These are phyloP conservation scores for Sebastes matsubarae DNA, from an alignment of 2,797 vertebrate species.

Conservation along the genomic window DNA sequence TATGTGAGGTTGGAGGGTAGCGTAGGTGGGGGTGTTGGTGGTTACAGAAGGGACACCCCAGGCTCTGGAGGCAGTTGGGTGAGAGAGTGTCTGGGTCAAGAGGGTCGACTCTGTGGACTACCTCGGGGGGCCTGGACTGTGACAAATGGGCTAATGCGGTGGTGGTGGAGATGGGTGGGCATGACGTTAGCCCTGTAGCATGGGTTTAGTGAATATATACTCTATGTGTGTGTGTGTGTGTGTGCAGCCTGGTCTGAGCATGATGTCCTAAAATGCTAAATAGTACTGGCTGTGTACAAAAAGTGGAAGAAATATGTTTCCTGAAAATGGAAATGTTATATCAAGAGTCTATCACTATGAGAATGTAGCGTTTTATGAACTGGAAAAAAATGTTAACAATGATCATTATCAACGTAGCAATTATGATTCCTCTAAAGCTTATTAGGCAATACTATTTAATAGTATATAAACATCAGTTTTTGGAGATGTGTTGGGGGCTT, in stretches of 20 bases:
- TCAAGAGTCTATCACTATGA: neutral
- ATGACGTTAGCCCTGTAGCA: conserved; percentile 19
- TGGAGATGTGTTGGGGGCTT: too few relatives aligned
- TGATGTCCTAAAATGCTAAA: neutral
- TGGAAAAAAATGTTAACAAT: neutral
- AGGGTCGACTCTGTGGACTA: conserved; percentile 39
- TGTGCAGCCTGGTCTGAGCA: neutral
- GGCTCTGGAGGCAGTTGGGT: conserved; percentile 52
- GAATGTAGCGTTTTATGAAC: neutral
- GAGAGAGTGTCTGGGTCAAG: conserved; percentile 66
- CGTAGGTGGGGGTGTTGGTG: conserved; percentile 26
- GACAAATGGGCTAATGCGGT: conserved; percentile 49
- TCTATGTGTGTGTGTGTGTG: neutral
- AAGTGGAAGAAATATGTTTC: neutral
- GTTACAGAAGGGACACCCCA: conserved; percentile 50
- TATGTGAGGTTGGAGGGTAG: conserved; percentile 27
- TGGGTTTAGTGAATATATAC: neutral
- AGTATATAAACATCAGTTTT: too few relatives aligned
- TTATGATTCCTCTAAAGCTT: too few relatives aligned
- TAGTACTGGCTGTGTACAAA: neutral
- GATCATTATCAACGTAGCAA: neutral
- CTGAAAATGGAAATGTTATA: neutral
- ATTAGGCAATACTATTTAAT: too few relatives aligned
- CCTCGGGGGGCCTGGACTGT: conserved; percentile 32
- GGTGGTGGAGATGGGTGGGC: conserved; percentile 22